Conservation (phyloP, 1,140 invertebrate genomes). For the Drosophila azteca region DNA sequence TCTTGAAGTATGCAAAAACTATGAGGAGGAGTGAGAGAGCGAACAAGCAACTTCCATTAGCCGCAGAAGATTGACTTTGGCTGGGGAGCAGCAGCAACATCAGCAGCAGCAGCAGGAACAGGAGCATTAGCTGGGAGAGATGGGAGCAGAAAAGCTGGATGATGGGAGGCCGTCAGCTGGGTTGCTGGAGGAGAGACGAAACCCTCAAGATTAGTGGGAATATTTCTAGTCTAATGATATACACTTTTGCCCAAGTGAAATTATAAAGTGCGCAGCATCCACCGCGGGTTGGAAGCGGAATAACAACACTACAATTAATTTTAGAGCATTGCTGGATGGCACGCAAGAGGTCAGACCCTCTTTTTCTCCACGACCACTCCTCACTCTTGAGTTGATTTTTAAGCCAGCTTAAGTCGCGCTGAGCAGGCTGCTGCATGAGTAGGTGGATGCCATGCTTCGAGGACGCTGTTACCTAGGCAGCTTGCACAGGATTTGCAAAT, state of each 20-base stretch:
- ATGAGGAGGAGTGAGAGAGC: neutral
- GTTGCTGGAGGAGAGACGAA: no score
- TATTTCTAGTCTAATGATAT: conserved; percentile 67
- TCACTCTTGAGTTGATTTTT: conserved; percentile 65
- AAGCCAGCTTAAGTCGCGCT: conserved; percentile 70
- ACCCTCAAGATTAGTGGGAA: conserved; percentile 26
- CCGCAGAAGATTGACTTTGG: conserved; percentile 53
- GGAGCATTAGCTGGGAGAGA: no score
- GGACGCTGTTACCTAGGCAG: conserved; percentile 63
- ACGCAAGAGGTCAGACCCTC: conserved; percentile 1
- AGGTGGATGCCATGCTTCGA: conserved; percentile 17
- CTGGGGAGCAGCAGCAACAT: neutral
- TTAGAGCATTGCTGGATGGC: conserved; percentile 51
- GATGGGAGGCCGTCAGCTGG: no score
- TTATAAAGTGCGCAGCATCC: conserved; percentile 73
- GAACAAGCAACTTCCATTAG: conserved; percentile 76
- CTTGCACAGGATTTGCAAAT: conserved; percentile 72
- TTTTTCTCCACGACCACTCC: neutral
- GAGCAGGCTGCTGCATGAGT: conserved; percentile 47
- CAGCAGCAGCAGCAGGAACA: neutral
- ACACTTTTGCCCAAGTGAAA: conserved; percentile 43
- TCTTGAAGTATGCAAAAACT: conserved; percentile 49
- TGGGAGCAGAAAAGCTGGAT: no score
- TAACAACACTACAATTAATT: conserved; percentile 70
- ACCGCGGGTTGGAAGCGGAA: no score